Percentiles rank a stretch among this genome's conserved stretches.
Conservation (phyloP, 2,888 invertebrate species). For the Phaedon cochleariae region DNA sequence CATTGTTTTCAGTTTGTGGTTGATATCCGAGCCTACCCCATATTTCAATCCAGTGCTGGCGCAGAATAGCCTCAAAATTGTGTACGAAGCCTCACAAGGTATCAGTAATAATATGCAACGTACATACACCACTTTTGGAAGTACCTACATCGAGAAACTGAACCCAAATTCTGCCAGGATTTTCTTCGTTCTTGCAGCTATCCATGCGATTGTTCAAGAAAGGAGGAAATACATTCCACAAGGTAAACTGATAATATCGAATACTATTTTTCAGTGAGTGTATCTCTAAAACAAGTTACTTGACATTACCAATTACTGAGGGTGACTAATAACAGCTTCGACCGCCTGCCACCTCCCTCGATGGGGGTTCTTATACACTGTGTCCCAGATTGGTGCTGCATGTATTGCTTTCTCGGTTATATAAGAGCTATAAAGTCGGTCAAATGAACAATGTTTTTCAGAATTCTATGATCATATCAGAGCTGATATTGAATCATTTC, state of each 20-base stretch:
- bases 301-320: too few relatives aligned
- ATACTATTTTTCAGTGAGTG: neutral
- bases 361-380: too few relatives aligned
- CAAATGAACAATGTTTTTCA: too few relatives aligned
- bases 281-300: too few relatives aligned
- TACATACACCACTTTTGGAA: slow-evolving; percentile 77
- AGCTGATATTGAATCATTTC: too few relatives aligned
- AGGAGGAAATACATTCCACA: slow-evolving; percentile 91
- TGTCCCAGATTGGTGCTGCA: too few relatives aligned
- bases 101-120: slow-evolving; percentile 82
- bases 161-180: slow-evolving; percentile 59
- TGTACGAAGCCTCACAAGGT: slow-evolving; percentile 86
- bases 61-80: slow-evolving; percentile 81
- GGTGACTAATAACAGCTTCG: too few relatives aligned
- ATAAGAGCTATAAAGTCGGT: too few relatives aligned
- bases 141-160: slow-evolving; percentile 55
- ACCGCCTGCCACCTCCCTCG: too few relatives aligned
- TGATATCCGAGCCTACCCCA: slow-evolving; percentile 84
- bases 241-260: slow-evolving; percentile 59
- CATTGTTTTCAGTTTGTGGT: slow-evolving; percentile 71
- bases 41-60: slow-evolving; percentile 79
- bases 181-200: slow-evolving; percentile 82
- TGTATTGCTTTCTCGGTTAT: too few relatives aligned
- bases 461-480: too few relatives aligned
- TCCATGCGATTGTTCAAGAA: slow-evolving; percentile 92